These are phyloP conservation scores for Liolophura sinensis DNA, from an alignment of 1,140 invertebrate species.

Conservation along the genomic window DNA sequence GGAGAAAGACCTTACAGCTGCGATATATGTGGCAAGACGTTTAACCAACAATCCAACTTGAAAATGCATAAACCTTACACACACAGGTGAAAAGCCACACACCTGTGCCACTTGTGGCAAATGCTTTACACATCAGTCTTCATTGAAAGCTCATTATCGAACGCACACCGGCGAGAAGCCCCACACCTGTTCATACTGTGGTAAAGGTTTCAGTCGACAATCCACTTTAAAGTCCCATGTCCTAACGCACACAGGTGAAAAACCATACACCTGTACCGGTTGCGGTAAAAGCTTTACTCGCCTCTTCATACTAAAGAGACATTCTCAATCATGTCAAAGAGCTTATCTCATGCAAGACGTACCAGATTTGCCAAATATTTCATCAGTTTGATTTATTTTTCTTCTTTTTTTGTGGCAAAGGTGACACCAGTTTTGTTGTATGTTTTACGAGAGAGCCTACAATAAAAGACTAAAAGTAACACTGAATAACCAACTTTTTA, in stretches of 20 bases:
- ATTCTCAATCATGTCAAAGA: too few species aligned
- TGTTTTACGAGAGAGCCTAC: too few species aligned
- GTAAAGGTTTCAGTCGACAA: conserved; percentile 12
- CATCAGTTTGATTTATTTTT: too few species aligned
- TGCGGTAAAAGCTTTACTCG: conserved; percentile 18
- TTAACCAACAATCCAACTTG: conserved; percentile 16
- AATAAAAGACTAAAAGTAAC: too few species aligned
- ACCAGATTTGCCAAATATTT: too few species aligned
- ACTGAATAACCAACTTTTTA: too few species aligned
- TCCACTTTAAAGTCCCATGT: conserved; percentile 13
- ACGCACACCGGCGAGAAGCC: conserved; percentile 14
- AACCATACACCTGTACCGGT: conserved; percentile 17
- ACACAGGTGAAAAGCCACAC: conserved; percentile 19
- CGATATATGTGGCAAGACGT: conserved; percentile 24
- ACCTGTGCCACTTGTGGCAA: conserved; percentile 18
- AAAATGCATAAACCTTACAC: conserved; percentile 14
- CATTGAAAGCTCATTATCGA: conserved; percentile 11
- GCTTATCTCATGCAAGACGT: too few species aligned
- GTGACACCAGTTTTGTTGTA: too few species aligned
- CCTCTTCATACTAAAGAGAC: too few species aligned
- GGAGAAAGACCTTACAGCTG: conserved; percentile 24
- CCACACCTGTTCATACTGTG: conserved; percentile 17
- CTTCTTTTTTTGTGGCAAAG: too few species aligned
- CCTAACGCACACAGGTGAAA: conserved; percentile 14
- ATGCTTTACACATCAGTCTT: conserved; percentile 5